Percentiles rank a stretch among this genome's conserved stretches.
phyloP scores from a whole-genome alignment of 2,113 vertebrate species.

The Xenopus laevis region DNA sequence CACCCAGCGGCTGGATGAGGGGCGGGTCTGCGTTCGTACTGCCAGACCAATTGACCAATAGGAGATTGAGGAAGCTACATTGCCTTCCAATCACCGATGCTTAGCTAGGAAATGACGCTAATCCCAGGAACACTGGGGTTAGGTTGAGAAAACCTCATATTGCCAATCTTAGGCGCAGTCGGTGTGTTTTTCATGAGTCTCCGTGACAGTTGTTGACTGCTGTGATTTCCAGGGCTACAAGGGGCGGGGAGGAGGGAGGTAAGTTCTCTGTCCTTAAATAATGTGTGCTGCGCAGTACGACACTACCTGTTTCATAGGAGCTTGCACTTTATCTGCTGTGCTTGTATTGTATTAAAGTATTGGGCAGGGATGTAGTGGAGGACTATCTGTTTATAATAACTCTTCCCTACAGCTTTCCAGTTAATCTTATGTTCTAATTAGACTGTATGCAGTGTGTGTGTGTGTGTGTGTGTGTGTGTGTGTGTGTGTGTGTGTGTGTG shows the following conservation, averaged over 20 bases:
- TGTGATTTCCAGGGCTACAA: neutral
- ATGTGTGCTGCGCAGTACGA: neutral
- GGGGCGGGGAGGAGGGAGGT: conserved; percentile 30
- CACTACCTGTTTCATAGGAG: neutral
- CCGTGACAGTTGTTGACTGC: too few species aligned
- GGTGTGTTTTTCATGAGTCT: neutral
- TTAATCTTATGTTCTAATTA: too few species aligned
- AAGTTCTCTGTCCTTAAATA: neutral
- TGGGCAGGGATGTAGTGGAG: too few species aligned
- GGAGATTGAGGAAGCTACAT: rapidly evolving
- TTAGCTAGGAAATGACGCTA: neutral
- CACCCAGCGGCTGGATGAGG: neutral
- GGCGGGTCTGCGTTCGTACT: neutral
- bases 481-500: too few species aligned
- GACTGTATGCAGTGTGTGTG: too few species aligned
- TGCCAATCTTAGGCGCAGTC: neutral
- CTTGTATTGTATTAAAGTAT: too few species aligned
- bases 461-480: too few species aligned
- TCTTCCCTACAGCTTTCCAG: too few species aligned
- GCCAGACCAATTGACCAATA: neutral
- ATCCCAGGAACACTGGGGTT: neutral
- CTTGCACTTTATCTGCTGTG: neutral
- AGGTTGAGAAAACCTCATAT: conserved; percentile 5
- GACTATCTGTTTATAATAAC: too few species aligned
- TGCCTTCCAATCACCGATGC: neutral